Base-by-base conservation (phyloP, 2,797 vertebrate genomes). In the Melanotaenia pygmaea region DNA sequence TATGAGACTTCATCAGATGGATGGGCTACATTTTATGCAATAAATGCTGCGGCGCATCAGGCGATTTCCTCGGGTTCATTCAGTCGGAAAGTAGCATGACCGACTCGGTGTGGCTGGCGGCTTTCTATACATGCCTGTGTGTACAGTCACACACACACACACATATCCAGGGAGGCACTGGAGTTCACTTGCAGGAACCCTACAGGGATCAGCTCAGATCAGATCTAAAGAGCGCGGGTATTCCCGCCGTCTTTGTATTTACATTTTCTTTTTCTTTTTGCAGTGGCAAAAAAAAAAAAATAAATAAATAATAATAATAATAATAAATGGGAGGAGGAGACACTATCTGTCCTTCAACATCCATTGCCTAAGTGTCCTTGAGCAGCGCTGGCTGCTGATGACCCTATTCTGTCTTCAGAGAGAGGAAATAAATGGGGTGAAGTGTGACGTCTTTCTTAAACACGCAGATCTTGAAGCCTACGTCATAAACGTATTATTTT, bases 31-130 rank as follows among this genome's bases (percentile, higher is more conserved):
- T 53, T 57, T 60, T 45, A 28, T 57, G 59, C 61, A 53, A 51
- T 38, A 64, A 83, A 83, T 34, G 59, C 63, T 63, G 69, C 22
- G n/a, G 72, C 60, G 70, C 56, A 67, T 89, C 85, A 86, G 82
- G 75, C 62, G 76, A 77, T 86, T 72, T 80, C 80, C 82, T 81
- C 78, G 56, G 61, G 76, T 86, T 89, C 81, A 73, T 84, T 82
- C 81, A 74, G 76, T 51, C 58, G 45, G 72, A 88, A 79, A 82
- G 64, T 34, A 77, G 78, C 74, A 50, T 80, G 82, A 77, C 70
- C 70, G 76, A 56, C 72, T 68, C 54, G 24, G 79, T 80, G 85
- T 67, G 62, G 66, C 83, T 76, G 64, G 64, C 68, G 85, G 84
- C 82, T 81, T 57, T 47, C 76, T 80, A 84, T 70, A 76, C 79